Conservation (phyloP, 2,797 vertebrate genomes). For the Melanotaenia parkinsoni region DNA sequence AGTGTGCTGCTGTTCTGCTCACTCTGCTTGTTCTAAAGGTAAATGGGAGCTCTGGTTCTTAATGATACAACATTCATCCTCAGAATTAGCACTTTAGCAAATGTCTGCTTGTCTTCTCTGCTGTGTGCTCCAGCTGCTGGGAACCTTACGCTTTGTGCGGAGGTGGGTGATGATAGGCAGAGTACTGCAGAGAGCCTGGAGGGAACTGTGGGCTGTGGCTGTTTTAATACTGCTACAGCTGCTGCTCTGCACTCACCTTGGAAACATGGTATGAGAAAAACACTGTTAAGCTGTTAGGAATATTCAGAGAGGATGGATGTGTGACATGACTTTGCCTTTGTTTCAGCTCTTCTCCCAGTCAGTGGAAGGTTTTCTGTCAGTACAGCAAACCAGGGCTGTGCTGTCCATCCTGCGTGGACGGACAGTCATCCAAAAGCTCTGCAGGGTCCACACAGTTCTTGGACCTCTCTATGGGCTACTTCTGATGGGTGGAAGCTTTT, state of each 20-base stretch:
- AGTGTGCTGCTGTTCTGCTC: slow-evolving; percentile 79
- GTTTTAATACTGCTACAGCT: slow-evolving; percentile 73
- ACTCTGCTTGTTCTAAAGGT: slow-evolving; percentile 82
- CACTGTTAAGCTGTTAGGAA: background rate
- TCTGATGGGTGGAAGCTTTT: slow-evolving; percentile 63
- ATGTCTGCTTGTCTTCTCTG: background rate
- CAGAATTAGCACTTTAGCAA: background rate
- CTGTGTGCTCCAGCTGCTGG: slow-evolving; percentile 72
- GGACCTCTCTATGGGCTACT: slow-evolving; percentile 76
- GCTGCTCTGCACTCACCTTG: slow-evolving; percentile 76
- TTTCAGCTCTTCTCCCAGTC: slow-evolving; percentile 79
- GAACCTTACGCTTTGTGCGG: slow-evolving; percentile 80
- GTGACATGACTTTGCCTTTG: slow-evolving; percentile 1
- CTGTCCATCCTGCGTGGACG: slow-evolving; percentile 69
- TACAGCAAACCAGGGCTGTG: slow-evolving; percentile 48
- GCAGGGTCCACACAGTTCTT: slow-evolving; percentile 69
- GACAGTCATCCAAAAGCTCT: slow-evolving; percentile 55
- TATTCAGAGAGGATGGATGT: background rate
- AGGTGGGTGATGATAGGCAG: slow-evolving; percentile 80
- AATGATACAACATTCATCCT: background rate
- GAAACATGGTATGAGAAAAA: slow-evolving; percentile 71
- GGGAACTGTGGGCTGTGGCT: slow-evolving; percentile 70
- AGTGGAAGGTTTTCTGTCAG: slow-evolving; percentile 74
- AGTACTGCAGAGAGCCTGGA: slow-evolving; percentile 73
- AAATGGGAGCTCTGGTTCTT: slow-evolving; percentile 3